Conservation (phyloP, 1,140 invertebrate genomes). For the Lysiphlebus fabarum region DNA sequence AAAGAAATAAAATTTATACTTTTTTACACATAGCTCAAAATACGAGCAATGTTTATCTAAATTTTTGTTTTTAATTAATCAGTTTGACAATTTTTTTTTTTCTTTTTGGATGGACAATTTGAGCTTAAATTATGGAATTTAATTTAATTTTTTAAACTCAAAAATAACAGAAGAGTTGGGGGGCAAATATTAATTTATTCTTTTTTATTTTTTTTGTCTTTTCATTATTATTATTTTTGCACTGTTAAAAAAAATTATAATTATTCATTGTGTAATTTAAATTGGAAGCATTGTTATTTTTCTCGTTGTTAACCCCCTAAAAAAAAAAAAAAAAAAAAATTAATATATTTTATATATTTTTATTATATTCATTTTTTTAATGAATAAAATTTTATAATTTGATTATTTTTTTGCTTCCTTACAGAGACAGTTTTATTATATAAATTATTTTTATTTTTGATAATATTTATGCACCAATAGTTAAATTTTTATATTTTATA, state of each 20-base stretch:
- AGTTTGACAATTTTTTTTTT: not conserved
- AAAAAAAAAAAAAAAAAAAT: too few relatives aligned
- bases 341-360: not conserved
- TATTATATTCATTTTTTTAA: not conserved
- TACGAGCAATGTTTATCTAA: constrained; percentile 10
- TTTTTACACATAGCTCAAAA: constrained; percentile 7
- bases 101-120: constrained; percentile 10
- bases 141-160: too few relatives aligned
- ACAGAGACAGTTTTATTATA: constrained; percentile 13
- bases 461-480: not conserved
- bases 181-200: too few relatives aligned
- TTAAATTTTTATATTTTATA: constrained; percentile 1
- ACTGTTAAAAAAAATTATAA: too few relatives aligned
- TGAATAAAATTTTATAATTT: too few relatives aligned
- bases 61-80: constrained; percentile 3
- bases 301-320: too few relatives aligned
- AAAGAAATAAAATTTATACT: not conserved
- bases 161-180: too few relatives aligned
- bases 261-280: too few relatives aligned
- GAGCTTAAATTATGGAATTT: too few relatives aligned
- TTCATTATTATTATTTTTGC: too few relatives aligned
- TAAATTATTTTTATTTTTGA: constrained; percentile 3
- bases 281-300: too few relatives aligned
- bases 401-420: constrained; percentile 5
- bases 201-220: too few relatives aligned